Conservation (phyloP, 2,113 vertebrate species). For the Platycercus adscitus region DNA sequence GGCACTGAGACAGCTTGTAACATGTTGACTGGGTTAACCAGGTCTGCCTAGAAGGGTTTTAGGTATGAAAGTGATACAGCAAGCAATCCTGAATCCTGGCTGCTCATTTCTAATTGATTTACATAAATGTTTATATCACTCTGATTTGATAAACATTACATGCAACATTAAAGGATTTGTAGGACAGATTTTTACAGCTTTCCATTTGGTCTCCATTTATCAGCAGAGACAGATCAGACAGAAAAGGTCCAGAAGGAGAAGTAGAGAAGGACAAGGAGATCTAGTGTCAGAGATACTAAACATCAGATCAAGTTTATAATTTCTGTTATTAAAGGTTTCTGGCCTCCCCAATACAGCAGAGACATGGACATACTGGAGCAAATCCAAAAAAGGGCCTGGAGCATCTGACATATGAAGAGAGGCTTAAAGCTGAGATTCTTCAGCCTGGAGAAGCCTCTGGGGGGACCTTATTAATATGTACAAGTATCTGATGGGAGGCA, state of each 20-base stretch:
- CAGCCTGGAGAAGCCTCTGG: neutral
- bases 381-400: neutral
- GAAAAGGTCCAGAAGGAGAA: neutral
- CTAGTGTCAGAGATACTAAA: neutral
- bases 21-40: constrained; percentile 28
- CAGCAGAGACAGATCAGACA: neutral
- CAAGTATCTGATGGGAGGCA: neutral
- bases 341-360: neutral
- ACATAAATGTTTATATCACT: constrained; percentile 47
- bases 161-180: neutral
- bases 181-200: constrained; percentile 29
- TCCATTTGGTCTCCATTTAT: constrained; percentile 6
- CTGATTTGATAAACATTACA: constrained; percentile 30
- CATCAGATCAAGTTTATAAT: neutral
- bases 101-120: constrained; percentile 19
- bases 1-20: neutral
- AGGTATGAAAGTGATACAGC: constrained; percentile 36
- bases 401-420: neutral
- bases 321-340: neutral
- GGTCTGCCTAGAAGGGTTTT: constrained; percentile 19
- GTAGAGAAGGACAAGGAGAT: neutral
- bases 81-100: neutral
- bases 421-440: neutral
- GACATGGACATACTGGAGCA: neutral
- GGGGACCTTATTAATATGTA: neutral